A percentile compares a stretch with the other conserved stretches of the same genome.
These are phyloP conservation scores for Chrysogorgia sp. DNA, from an alignment of 92 coral and sea anemone genomes.

Conservation along the genomic window DNA sequence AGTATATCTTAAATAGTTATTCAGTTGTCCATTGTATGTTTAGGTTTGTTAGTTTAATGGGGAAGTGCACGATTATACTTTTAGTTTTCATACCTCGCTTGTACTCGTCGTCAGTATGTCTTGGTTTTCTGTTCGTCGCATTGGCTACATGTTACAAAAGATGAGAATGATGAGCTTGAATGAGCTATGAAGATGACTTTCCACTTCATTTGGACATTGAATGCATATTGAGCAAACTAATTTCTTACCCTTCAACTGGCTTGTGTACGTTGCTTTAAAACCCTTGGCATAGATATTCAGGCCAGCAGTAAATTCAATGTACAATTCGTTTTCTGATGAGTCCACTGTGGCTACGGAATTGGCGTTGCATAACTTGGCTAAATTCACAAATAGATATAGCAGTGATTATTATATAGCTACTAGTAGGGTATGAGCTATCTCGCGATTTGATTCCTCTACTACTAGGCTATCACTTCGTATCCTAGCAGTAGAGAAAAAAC, in stretches of 20 bases:
- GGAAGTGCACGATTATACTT: too few species aligned
- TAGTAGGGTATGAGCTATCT: too few species aligned
- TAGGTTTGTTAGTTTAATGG: too few species aligned
- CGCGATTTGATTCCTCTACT: too few species aligned
- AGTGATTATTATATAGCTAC: too few species aligned
- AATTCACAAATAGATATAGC: constrained; percentile 18
- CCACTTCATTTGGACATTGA: background rate
- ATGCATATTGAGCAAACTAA: background rate
- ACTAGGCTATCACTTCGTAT: too few species aligned
- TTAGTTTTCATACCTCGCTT: too few species aligned
- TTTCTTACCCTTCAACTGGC: constrained; percentile 70
- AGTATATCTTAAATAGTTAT: too few species aligned
- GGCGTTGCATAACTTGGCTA: background rate
- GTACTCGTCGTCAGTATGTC: background rate
- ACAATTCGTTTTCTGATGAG: constrained; percentile 73
- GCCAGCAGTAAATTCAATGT: constrained; percentile 64
- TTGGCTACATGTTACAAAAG: background rate
- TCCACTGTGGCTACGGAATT: constrained; percentile 40
- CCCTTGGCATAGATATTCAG: constrained; percentile 55
- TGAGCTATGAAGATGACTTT: too few species aligned
- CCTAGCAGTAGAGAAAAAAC: too few species aligned
- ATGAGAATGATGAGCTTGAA: too few species aligned
- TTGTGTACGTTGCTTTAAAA: constrained; percentile 61
- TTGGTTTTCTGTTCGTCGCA: background rate
- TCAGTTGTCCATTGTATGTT: too few species aligned